phyloP scores from a whole-genome alignment of 1,140 invertebrate genomes.

The Atta texana region DNA sequence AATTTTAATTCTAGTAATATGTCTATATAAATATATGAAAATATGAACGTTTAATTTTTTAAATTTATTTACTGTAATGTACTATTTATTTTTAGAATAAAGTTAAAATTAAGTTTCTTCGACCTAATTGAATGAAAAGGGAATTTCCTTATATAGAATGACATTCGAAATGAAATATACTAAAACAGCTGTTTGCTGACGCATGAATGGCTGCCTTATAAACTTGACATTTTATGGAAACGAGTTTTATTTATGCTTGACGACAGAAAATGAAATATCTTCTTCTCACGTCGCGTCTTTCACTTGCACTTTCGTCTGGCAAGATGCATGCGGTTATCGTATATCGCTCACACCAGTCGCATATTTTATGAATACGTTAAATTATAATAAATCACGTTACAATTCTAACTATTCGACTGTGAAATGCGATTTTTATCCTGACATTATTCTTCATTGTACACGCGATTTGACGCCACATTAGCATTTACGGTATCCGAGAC shows the following conservation, averaged over 20 bases:
- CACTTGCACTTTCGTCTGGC: constrained; percentile 34
- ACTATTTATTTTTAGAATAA: neutral
- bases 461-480: neutral
- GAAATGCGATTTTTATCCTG: neutral
- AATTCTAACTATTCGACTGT: neutral
- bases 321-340: neutral
- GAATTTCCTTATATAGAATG: neutral
- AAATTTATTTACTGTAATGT: neutral
- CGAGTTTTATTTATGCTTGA: constrained; percentile 24
- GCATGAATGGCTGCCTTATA: constrained; percentile 48
- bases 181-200: constrained; percentile 55
- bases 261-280: constrained; percentile 35
- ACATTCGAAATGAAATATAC: constrained; percentile 31
- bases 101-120: constrained; percentile 4
- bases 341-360: neutral
- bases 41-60: neutral
- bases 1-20: too few relatives aligned
- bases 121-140: constrained; percentile 29
- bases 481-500: constrained; percentile 18
- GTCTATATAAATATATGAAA: neutral
- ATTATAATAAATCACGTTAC: constrained; percentile 17
- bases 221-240: constrained; percentile 57
- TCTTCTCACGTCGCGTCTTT: constrained; percentile 15
- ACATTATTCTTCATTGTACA: neutral
- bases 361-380: neutral